These are phyloP conservation scores for Meles meles DNA, from an alignment of 2,113 vertebrate genomes.

Conservation along the genomic window DNA sequence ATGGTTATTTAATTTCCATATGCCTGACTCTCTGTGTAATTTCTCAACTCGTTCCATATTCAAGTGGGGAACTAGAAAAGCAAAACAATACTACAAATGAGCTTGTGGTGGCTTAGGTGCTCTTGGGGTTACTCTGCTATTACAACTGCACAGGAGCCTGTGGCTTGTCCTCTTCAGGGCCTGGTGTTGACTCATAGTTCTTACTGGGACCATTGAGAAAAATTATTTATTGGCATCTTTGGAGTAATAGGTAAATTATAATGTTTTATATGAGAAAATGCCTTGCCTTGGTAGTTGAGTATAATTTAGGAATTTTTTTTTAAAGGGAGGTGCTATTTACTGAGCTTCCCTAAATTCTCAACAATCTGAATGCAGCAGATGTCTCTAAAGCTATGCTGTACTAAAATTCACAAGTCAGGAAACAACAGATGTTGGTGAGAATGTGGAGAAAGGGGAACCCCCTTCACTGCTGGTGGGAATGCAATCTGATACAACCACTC, in stretches of 20 bases:
- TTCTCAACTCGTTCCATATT: constrained; percentile 10
- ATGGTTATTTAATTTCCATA: not conserved
- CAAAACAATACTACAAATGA: not conserved
- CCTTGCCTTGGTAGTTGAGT: constrained; percentile 56
- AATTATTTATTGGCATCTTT: constrained; percentile 79
- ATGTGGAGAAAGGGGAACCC: not conserved
- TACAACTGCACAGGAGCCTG: not conserved
- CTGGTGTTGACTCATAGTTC: not conserved
- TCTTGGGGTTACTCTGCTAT: not conserved
- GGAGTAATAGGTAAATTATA: constrained; percentile 40
- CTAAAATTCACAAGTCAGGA: not conserved
- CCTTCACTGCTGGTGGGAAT: not conserved
- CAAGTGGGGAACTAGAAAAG: not conserved
- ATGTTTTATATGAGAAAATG: constrained; percentile 58
- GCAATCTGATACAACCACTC: too few species aligned
- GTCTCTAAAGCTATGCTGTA: not conserved
- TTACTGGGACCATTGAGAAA: not conserved
- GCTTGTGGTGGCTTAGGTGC: not conserved
- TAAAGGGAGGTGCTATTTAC: not conserved
- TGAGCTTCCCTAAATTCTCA: not conserved
- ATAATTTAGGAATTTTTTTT: constrained; percentile 1
- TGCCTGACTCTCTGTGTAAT: not conserved
- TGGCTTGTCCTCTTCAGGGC: not conserved
- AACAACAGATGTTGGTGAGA: not conserved
- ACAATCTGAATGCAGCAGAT: not conserved